Evolutionary conservation across 2,888 invertebrate species (phyloP).

Genomic region (Bursaphelenchus okinawaensis): DNA sequence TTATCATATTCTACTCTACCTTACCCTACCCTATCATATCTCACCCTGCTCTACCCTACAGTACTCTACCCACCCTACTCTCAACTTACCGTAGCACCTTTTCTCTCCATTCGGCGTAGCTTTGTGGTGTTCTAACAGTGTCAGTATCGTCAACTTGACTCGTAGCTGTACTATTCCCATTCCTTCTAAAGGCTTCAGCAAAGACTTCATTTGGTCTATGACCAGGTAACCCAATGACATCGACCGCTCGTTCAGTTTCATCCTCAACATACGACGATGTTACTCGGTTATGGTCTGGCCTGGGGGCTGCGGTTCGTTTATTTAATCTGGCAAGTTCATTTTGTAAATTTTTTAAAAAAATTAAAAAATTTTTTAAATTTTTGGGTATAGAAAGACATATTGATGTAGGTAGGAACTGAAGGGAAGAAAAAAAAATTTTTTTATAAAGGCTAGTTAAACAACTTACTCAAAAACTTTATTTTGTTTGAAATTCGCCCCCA

Average conservation of each 20-base stretch:
- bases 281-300: neutral
- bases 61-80: too few species aligned
- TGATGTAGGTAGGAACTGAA: too few species aligned
- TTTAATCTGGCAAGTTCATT: neutral
- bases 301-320: neutral
- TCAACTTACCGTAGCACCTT: constrained; percentile 25
- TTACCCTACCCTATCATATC: too few species aligned
- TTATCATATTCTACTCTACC: too few species aligned
- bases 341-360: too few species aligned
- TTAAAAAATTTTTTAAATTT: too few species aligned
- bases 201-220: neutral
- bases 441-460: neutral
- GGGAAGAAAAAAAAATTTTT: too few species aligned
- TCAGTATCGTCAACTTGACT: constrained; percentile 2
- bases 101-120: constrained; percentile 32
- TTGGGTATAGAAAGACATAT: too few species aligned
- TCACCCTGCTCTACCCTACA: too few species aligned
- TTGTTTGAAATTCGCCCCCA: constrained; percentile 4
- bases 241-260: constrained; percentile 10
- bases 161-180: constrained; percentile 8
- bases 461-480: constrained; percentile 9
- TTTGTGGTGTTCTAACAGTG: constrained; percentile 22
- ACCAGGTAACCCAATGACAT: neutral
- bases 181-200: constrained; percentile 7
- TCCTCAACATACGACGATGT: neutral